Conservation (phyloP, 2,113 vertebrate genomes). For the Petrocephalus microphthalmus region DNA sequence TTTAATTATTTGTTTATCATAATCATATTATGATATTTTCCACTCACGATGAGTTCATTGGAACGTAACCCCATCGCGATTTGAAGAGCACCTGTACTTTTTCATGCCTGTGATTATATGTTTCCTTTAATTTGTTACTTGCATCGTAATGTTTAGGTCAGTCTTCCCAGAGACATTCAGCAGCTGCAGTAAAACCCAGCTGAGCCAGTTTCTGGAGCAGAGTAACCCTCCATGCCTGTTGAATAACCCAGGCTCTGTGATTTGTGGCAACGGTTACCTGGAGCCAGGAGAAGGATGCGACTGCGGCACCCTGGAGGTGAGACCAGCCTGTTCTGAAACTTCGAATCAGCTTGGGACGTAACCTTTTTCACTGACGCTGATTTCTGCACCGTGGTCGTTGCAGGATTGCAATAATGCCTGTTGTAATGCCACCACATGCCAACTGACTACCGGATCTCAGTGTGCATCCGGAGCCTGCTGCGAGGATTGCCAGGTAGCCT, state of each 20-base stretch:
- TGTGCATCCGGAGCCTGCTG: conserved; percentile 76
- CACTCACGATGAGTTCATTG: no score
- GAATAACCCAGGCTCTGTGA: conserved; percentile 48
- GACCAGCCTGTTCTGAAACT: background rate
- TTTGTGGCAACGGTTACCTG: conserved; percentile 75
- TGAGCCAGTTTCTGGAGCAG: conserved; percentile 63
- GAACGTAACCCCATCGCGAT: no score
- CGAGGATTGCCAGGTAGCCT: conserved; percentile 68
- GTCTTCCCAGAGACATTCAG: conserved; percentile 74
- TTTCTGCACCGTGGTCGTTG: background rate
- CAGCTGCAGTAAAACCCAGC: conserved; percentile 67
- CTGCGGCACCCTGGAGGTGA: conserved; percentile 71
- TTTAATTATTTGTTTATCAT: background rate
- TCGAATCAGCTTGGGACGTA: background rate
- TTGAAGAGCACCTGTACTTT: background rate
- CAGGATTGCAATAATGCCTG: conserved; percentile 75
- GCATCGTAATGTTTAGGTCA: background rate
- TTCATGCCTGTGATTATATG: background rate
- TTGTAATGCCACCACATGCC: conserved; percentile 76
- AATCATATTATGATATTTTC: no score
- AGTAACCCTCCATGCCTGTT: conserved; percentile 62
- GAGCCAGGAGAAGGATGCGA: conserved; percentile 85
- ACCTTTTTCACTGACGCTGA: background rate
- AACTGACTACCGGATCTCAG: conserved; percentile 57
- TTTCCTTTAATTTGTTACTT: background rate